Base-by-base conservation (phyloP, 53 echinoderm and acorn worm genomes). In the Hippasteria phrygiana region DNA sequence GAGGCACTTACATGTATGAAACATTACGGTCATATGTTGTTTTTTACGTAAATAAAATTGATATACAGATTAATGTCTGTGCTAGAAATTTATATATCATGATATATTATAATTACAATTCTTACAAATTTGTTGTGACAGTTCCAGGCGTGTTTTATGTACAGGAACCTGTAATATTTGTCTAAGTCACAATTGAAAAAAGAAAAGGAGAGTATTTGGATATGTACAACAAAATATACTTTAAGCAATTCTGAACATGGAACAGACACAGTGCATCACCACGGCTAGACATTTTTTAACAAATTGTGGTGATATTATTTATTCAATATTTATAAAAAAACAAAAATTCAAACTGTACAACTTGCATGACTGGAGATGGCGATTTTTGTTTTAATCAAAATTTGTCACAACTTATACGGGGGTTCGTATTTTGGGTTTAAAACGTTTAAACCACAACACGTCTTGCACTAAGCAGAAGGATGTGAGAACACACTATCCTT, bases 21-120 rank as follows among this genome's bases (percentile, higher is more conserved):
- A 40, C 36, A 67, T 16, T 33, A 67, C 34, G 29, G 65, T 65
- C 59, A 59, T 67, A 22, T 67, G 69, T 67, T 24, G 5, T 73
- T 31, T 32, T 32, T 17, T 41, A 37, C 62, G 82, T 82, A 66
- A 47, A 64, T 66, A 66, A 76, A 73, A 65, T 82, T 66, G 43
- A 64, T 82, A 82, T 82, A 82, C 82, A 82, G 82, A 65, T 82
- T 82, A 82, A 82, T 66, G 66, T 65, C 67, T 66, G 66, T 39
- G 46, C 82, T 82, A 82, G 64, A 82, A 82, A 66, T 82, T 65
- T 45, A 28, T 65, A 81, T 62, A 84, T 84, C n/a, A 85, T 85
- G 64, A 45, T 56, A 78, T 55, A 37, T 38, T 85, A 81, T 81
- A 81, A 81, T 66, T 63, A 66, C 81, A 43, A 45, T 51, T 85